Evolutionary conservation across 2,797 vertebrate genomes (phyloP), one percentile per base, ranked within the genome.

Genomic region (Falco biarmicus): DNA sequence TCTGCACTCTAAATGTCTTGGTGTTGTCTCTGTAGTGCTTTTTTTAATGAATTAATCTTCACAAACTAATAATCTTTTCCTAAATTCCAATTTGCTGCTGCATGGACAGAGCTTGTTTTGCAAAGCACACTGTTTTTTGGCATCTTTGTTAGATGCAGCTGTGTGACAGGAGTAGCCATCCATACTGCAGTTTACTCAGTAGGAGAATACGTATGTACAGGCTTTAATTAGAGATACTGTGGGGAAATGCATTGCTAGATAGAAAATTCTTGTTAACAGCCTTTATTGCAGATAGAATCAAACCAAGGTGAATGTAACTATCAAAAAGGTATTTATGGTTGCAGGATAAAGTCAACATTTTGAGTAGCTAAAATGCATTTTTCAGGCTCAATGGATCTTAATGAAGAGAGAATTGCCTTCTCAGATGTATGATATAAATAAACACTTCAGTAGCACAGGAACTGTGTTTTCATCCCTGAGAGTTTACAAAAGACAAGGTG

Each of bases 1-100:
- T 84, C 50, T 80, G 6, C 24, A 50, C 39, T 84, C n/a, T 48
- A 68, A 79, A 69, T 43, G 7, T 7, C 59, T 89, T 87, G 31
- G 8, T 0, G 0, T 53, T 1, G 1, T 57, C 17, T 61, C 25
- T 51, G 26, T 69, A 47, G 74, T 39, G 11, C 26, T 68, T 13
- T 3, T 70, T 64, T 70, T 84, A 31, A 56, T 68, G 5, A 83
- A 79, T 70, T 87, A 71, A 7, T 76, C 41, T 73, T 87, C 39
- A 68, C 16, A 84, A 54, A 29, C 4, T 60, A n/a, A 60, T 80
- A 71, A 60, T 57, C 10, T 66, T 91, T 76, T 84, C 6, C 21
- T 86, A 45, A 79, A 76, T 79, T 90, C 15, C 11, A 73, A 10
- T 51, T 93, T 65, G 4, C 7, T 68, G 20, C 47, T 88, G 6